Percentiles rank a stretch among this genome's conserved stretches.
phyloP scores from a whole-genome alignment of 2,888 invertebrate species.

The Mesorhabditis spiculigera region DNA sequence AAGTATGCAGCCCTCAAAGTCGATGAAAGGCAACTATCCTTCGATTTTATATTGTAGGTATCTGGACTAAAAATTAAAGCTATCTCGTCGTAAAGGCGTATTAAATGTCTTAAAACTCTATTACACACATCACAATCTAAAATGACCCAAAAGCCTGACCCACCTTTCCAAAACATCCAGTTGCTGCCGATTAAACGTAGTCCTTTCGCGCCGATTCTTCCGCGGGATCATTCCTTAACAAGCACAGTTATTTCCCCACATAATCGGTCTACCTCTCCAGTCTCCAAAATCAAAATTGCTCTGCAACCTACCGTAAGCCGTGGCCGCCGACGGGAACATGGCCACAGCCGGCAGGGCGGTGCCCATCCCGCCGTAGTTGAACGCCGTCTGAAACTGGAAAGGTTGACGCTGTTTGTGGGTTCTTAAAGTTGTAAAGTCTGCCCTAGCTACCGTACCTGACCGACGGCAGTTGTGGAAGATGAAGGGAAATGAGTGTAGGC shows the following conservation, averaged over 20 bases:
- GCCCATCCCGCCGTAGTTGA: constrained; percentile 4
- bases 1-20: no score
- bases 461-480: neutral
- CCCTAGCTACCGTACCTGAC: neutral
- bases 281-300: neutral
- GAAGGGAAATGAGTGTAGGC: neutral
- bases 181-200: constrained; percentile 52
- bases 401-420: neutral
- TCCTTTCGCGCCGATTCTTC: constrained; percentile 49
- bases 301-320: neutral
- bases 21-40: no score
- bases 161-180: constrained; percentile 37
- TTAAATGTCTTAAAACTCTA: no score
- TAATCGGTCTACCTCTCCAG: neutral
- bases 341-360: neutral
- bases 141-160: neutral
- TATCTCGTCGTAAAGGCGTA: no score
- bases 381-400: neutral
- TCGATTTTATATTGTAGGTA: no score
- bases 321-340: constrained; percentile 3
- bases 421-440: neutral
- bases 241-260: neutral
- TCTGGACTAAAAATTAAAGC: no score
- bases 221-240: constrained; percentile 36
- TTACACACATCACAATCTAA: no score